Conservation (phyloP, 2,797 vertebrate genomes). For the Acanthis flammea region DNA sequence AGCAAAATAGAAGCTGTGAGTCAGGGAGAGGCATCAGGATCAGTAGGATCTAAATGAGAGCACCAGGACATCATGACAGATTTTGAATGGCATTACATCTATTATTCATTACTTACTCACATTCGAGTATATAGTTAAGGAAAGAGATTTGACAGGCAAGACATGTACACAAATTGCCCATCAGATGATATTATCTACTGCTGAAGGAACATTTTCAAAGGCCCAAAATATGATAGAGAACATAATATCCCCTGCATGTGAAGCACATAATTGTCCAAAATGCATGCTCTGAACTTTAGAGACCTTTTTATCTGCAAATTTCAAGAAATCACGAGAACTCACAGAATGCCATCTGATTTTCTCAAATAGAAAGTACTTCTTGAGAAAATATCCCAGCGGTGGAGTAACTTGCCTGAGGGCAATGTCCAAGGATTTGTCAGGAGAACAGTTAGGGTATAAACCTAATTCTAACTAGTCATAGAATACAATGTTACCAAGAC, state of each 20-base stretch:
- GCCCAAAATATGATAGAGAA: constrained; percentile 13
- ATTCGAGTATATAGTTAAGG: constrained; percentile 36
- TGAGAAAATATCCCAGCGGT: neutral
- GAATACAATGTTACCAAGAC: neutral
- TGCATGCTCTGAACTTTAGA: neutral
- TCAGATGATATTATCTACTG: constrained; percentile 38
- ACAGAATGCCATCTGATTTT: neutral
- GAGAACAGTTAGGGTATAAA: neutral
- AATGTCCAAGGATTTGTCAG: neutral
- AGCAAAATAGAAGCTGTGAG: neutral
- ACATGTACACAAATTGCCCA: constrained; percentile 28
- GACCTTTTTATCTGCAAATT: constrained; percentile 29
- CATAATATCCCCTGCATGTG: neutral
- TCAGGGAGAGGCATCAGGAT: neutral
- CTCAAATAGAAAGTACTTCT: neutral
- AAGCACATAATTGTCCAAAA: constrained; percentile 25
- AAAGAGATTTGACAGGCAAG: constrained; percentile 37
- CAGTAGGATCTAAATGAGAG: neutral
- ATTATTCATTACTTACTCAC: constrained; percentile 53
- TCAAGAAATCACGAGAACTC: neutral
- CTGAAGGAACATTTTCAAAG: constrained; percentile 2
- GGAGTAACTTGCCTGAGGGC: neutral
- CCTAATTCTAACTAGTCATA: neutral
- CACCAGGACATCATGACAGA: neutral
- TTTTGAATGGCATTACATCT: constrained; percentile 40